phyloP scores from a whole-genome alignment of 2,797 vertebrate species.

The Linurgus olivaceus region DNA sequence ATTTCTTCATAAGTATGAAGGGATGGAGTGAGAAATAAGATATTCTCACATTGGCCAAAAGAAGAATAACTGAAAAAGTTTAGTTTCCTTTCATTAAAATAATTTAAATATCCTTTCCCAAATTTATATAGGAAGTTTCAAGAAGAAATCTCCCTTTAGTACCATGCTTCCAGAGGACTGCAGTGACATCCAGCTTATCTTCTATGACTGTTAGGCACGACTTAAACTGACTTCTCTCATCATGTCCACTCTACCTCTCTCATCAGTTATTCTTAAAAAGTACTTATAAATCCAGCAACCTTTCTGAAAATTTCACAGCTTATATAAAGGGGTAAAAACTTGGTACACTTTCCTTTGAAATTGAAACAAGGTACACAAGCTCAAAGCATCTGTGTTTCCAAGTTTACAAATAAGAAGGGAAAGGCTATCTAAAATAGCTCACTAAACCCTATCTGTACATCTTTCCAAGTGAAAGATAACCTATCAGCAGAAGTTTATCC shows the following conservation, averaged over 20 bases:
- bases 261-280: neutral
- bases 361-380: neutral
- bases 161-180: neutral
- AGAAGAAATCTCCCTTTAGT: neutral
- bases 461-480: neutral
- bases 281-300: neutral
- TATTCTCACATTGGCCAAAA: neutral
- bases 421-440: neutral
- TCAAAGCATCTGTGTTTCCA: neutral
- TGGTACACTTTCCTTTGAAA: neutral
- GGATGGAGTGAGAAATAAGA: neutral
- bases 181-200: neutral
- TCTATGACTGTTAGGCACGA: neutral
- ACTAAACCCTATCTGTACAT: neutral
- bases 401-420: neutral
- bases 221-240: neutral
- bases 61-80: neutral
- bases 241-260: neutral
- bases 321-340: neutral
- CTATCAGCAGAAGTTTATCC: neutral
- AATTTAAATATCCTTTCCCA: neutral
- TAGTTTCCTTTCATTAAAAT: neutral
- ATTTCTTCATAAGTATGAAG: neutral
- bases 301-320: neutral
- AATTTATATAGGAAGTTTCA: neutral